A percentile compares a stretch with the other conserved stretches of the same genome.
phyloP scores from a whole-genome alignment of 2,113 vertebrate species.

The Tor tambroides region DNA sequence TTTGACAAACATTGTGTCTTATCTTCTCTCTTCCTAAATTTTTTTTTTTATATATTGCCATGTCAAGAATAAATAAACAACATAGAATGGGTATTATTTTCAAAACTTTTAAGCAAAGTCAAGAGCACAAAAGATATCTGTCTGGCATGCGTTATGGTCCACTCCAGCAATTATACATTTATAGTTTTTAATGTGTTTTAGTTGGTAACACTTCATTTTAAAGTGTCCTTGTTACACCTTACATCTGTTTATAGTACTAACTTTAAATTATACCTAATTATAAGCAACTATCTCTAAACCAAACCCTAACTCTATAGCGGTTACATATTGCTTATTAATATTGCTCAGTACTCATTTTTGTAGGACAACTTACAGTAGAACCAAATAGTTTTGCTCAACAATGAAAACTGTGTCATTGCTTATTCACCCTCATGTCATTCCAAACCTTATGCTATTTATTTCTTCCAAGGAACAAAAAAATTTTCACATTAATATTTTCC shows the following conservation, averaged over 20 bases:
- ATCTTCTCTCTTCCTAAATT: too few relatives aligned
- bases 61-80: not conserved
- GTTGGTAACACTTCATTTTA: not conserved
- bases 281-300: not conserved
- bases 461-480: not conserved
- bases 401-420: not conserved
- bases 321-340: not conserved
- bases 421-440: not conserved
- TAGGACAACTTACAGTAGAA: not conserved
- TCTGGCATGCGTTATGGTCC: not conserved
- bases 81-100: not conserved
- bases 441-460: not conserved
- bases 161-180: not conserved
- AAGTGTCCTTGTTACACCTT: not conserved
- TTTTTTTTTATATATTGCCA: not conserved
- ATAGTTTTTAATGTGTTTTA: not conserved
- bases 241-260: not conserved
- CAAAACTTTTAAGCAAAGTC: not conserved
- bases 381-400: not conserved
- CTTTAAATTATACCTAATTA: not conserved
- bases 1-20: not conserved
- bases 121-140: not conserved
- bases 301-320: not conserved
- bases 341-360: not conserved
- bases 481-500: not conserved